Percentiles rank a stretch among this genome's conserved stretches.
These are phyloP conservation scores for Rhabditophanes sp. DNA, from an alignment of 2,888 invertebrate genomes.

Conservation along the genomic window DNA sequence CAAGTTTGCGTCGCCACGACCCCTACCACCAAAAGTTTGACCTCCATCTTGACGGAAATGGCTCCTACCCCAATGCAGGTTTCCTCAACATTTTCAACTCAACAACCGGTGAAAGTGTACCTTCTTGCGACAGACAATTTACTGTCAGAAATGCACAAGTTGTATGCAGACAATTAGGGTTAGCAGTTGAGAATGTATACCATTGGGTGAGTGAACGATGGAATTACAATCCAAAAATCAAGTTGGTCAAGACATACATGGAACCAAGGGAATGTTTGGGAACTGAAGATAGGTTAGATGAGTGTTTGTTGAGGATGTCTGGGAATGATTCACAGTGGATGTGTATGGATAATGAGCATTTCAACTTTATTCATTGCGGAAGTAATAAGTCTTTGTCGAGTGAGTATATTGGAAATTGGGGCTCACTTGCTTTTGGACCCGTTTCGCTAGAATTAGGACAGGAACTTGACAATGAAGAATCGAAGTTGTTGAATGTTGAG, in stretches of 20 bases:
- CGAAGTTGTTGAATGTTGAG: constrained; percentile 57
- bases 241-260: constrained; percentile 82
- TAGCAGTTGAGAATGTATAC: constrained; percentile 70
- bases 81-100: constrained; percentile 62
- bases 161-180: constrained; percentile 78
- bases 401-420: constrained; percentile 67
- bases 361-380: constrained; percentile 85
- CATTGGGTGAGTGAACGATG: constrained; percentile 69
- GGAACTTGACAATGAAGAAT: constrained; percentile 8
- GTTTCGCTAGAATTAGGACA: constrained; percentile 18
- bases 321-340: constrained; percentile 47
- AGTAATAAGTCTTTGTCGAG: constrained; percentile 47
- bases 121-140: constrained; percentile 83
- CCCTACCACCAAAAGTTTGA: constrained; percentile 36
- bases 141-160: constrained; percentile 76
- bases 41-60: constrained; percentile 20
- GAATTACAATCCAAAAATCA: constrained; percentile 71
- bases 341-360: constrained; percentile 65
- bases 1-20: constrained; percentile 34
- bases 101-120: constrained; percentile 87
- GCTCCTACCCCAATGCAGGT: constrained; percentile 20
- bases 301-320: constrained; percentile 23
- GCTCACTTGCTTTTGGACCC: constrained; percentile 62
- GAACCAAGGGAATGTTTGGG: constrained; percentile 62
- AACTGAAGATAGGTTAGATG: constrained; percentile 53